phyloP scores from a whole-genome alignment of 2,888 invertebrate species.

The Dynastes hyllus region DNA sequence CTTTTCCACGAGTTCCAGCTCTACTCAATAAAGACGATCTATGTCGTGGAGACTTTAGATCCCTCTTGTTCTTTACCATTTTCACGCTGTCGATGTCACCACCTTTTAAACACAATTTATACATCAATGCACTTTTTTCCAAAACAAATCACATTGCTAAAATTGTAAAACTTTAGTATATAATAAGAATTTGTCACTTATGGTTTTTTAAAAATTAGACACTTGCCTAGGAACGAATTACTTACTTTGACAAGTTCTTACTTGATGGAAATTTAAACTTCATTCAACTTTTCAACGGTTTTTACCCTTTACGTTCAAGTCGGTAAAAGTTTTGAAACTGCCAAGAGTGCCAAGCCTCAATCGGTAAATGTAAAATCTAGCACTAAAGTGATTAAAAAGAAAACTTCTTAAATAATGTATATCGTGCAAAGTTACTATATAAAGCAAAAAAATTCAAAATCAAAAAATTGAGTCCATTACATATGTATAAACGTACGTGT shows the following conservation, averaged over 20 bases:
- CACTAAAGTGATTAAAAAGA: neutral
- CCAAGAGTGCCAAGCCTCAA: neutral
- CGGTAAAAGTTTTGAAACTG: neutral
- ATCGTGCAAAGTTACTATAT: neutral
- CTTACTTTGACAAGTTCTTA: conserved; percentile 28
- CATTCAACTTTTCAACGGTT: conserved; percentile 11
- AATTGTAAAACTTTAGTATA: conserved; percentile 42
- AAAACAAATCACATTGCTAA: conserved; percentile 46
- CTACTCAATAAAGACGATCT: conserved; percentile 52
- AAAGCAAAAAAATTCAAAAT: no score
- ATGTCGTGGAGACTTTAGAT: conserved; percentile 60
- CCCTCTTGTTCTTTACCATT: conserved; percentile 62
- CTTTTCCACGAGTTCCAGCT: conserved; percentile 48
- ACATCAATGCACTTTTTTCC: conserved; percentile 50
- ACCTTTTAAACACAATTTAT: conserved; percentile 52
- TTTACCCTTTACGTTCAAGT: conserved; percentile 33
- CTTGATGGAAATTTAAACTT: conserved; percentile 25
- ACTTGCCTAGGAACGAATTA: conserved; percentile 32
- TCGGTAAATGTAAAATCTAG: conserved; percentile 19
- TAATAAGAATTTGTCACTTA: conserved; percentile 47
- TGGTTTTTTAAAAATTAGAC: conserved; percentile 27
- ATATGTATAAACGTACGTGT: no score
- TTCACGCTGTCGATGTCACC: conserved; percentile 50
- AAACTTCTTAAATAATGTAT: neutral
- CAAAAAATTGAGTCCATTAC: no score